Percentiles rank a stretch among this genome's conserved stretches.
phyloP scores from a whole-genome alignment of 2,888 invertebrate genomes.

The Bugula neritina region DNA sequence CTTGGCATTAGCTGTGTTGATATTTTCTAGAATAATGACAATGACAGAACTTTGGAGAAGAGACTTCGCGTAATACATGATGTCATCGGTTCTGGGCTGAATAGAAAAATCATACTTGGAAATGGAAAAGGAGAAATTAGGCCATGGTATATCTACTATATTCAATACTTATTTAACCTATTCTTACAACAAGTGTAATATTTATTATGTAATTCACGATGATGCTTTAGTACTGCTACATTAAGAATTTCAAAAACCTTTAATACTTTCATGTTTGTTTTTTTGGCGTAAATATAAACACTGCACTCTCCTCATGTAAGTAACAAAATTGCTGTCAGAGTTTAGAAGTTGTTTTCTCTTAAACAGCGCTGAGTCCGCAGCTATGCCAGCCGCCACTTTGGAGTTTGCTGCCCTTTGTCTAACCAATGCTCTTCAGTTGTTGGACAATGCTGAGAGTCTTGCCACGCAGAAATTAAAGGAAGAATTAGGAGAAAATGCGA shows the following conservation, averaged over 20 bases:
- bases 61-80: constrained; percentile 61
- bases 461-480: constrained; percentile 15
- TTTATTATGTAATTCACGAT: too few species aligned
- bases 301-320: too few species aligned
- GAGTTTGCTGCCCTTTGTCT: constrained; percentile 85
- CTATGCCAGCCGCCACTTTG: constrained; percentile 77
- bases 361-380: constrained; percentile 63
- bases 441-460: constrained; percentile 58
- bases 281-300: too few species aligned
- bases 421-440: constrained; percentile 71
- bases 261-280: too few species aligned
- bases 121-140: constrained; percentile 39
- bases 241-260: too few species aligned
- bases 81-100: constrained; percentile 60
- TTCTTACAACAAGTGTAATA: too few species aligned
- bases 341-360: too few species aligned
- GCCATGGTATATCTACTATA: constrained; percentile 27
- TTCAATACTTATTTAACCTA: too few species aligned
- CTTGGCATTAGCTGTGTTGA: too few species aligned
- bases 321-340: too few species aligned
- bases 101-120: constrained; percentile 62
- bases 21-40: constrained; percentile 59
- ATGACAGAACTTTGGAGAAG: constrained; percentile 61
- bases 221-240: too few species aligned
- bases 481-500: constrained; percentile 25